Conservation (phyloP, 2,113 vertebrate genomes). For the Sebastes fasciatus region DNA sequence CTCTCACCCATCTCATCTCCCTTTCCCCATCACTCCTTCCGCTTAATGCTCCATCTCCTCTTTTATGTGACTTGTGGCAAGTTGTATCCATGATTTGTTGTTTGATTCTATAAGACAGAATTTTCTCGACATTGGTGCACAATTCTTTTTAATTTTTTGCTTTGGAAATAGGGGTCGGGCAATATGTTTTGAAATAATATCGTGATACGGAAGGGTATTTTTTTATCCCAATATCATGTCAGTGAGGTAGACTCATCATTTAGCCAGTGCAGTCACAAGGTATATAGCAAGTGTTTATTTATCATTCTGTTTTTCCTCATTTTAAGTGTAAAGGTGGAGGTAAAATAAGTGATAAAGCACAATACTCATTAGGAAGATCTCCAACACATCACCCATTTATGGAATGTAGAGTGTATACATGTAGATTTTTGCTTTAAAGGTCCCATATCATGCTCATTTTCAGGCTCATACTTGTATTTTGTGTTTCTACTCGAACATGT, state of each 20-base stretch:
- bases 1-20: constrained; percentile 33
- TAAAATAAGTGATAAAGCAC: neutral
- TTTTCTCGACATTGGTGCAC: too few species aligned
- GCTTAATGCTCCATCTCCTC: neutral
- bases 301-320: neutral
- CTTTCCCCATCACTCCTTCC: neutral
- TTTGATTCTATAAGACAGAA: neutral
- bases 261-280: neutral
- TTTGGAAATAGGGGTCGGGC: neutral
- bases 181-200: neutral
- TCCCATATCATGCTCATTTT: too few species aligned
- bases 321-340: neutral
- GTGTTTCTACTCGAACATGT: too few species aligned
- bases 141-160: neutral
- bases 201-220: too few species aligned
- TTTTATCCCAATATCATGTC: too few species aligned
- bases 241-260: too few species aligned
- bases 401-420: neutral
- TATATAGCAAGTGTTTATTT: neutral
- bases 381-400: neutral
- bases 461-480: too few species aligned
- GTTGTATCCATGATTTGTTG: neutral
- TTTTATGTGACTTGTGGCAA: constrained; percentile 7
- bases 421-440: neutral
- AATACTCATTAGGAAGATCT: neutral